Evolutionary conservation across 1,140 invertebrate species (phyloP).

Genomic region (Diploscapter pachys): DNA sequence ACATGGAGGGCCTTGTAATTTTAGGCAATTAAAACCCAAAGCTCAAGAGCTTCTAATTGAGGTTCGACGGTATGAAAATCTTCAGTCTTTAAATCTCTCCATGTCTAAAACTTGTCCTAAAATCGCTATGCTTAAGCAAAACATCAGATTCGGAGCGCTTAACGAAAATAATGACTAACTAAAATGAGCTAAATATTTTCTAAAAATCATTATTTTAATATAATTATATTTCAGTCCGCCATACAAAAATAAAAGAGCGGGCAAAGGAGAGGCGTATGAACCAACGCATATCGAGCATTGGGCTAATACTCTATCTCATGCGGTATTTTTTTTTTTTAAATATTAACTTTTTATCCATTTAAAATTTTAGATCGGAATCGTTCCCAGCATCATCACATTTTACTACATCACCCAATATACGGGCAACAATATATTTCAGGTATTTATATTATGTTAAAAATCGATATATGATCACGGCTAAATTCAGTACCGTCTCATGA

Average conservation of each 20-base stretch:
- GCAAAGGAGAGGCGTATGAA: slow-evolving; percentile 32
- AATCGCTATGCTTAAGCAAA: too few species aligned
- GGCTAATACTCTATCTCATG: slow-evolving; percentile 39
- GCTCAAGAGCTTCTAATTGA: too few species aligned
- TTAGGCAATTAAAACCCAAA: too few species aligned
- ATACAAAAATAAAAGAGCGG: slow-evolving; percentile 28
- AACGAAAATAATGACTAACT: too few species aligned
- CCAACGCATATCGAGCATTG: slow-evolving; percentile 34
- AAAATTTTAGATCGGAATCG: slow-evolving; percentile 21
- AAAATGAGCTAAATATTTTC: too few species aligned
- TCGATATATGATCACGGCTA: slow-evolving; percentile 61
- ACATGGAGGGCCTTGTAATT: too few species aligned
- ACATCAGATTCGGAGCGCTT: too few species aligned
- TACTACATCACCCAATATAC: slow-evolving; percentile 59
- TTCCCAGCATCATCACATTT: slow-evolving; percentile 20
- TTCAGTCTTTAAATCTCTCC: too few species aligned
- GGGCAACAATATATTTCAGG: too few species aligned
- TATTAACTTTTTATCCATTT: neutral
- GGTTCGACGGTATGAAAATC: too few species aligned
- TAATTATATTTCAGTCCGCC: neutral
- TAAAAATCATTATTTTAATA: too few species aligned
- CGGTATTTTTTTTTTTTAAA: slow-evolving; percentile 17
- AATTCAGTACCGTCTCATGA: slow-evolving; percentile 73
- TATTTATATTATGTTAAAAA: neutral
- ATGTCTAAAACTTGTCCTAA: too few species aligned